Conservation (phyloP, 2,888 invertebrate species). For the Arge pagana region DNA sequence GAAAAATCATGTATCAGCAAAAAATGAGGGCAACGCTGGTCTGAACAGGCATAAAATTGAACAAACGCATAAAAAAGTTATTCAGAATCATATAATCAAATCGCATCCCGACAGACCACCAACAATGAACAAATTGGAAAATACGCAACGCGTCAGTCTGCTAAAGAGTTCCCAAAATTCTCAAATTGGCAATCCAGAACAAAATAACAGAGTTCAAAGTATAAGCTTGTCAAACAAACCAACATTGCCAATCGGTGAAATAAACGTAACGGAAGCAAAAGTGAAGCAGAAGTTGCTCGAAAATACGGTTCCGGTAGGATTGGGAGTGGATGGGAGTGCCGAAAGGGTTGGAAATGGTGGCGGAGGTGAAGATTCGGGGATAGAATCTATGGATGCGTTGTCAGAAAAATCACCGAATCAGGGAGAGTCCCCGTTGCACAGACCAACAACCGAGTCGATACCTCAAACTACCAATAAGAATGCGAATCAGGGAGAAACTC, state of each 20-base stretch:
- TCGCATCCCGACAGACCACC: conserved; percentile 35
- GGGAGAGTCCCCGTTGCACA: conserved; percentile 69
- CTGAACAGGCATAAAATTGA: conserved; percentile 46
- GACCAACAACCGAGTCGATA: conserved; percentile 57
- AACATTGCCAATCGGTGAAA: conserved; percentile 57
- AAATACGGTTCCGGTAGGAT: conserved; percentile 42
- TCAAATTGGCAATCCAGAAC: conserved; percentile 33
- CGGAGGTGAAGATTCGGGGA: conserved; percentile 87
- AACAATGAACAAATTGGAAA: conserved; percentile 38
- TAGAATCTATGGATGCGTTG: conserved; percentile 92
- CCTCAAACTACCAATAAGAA: conserved; percentile 44
- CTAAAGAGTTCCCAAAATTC: conserved; percentile 43
- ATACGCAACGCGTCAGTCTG: conserved; percentile 47
- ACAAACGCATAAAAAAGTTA: conserved; percentile 41
- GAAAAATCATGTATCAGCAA: conserved; percentile 46
- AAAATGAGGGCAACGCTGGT: conserved; percentile 36
- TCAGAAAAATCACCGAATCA: conserved; percentile 91
- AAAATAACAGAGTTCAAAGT: conserved; percentile 33
- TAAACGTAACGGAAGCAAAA: conserved; percentile 62
- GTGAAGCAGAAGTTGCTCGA: conserved; percentile 66
- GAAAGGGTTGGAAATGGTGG: conserved; percentile 44
- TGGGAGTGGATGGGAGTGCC: conserved; percentile 39
- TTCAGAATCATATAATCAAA: conserved; percentile 46
- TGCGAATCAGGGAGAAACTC: conserved; percentile 53
- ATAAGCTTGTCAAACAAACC: conserved; percentile 38